Evolutionary conservation across 2,888 invertebrate species (phyloP).

Genomic region (Hoplodrina ambigua): DNA sequence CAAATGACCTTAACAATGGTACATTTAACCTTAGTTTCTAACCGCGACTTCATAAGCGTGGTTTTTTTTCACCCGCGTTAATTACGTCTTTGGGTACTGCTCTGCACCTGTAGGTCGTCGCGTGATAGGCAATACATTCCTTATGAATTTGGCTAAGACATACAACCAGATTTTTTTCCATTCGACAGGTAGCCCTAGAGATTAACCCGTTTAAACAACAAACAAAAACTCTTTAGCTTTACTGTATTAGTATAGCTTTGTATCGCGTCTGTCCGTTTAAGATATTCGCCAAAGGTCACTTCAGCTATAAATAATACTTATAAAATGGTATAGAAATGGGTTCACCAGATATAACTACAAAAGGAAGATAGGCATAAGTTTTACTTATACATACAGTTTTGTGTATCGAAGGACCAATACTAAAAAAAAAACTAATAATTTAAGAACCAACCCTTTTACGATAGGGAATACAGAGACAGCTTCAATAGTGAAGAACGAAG

Average conservation of each 20-base stretch:
- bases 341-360: slow-evolving; percentile 21
- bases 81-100: too few relatives aligned
- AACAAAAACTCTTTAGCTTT: too few relatives aligned
- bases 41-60: too few relatives aligned
- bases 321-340: slow-evolving; percentile 20
- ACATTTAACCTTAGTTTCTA: slow-evolving; percentile 45
- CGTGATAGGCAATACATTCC: too few relatives aligned
- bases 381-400: slow-evolving; percentile 14
- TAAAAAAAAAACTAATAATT: background rate
- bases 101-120: too few relatives aligned
- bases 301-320: slow-evolving; percentile 56
- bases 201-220: too few relatives aligned
- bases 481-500: too few relatives aligned
- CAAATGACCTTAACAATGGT: slow-evolving; percentile 63
- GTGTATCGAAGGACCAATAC: background rate
- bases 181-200: too few relatives aligned
- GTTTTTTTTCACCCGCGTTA: too few relatives aligned
- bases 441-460: background rate
- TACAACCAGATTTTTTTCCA: too few relatives aligned
- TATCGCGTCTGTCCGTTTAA: slow-evolving; percentile 65
- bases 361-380: slow-evolving; percentile 16
- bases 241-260: slow-evolving; percentile 33
- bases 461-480: too few relatives aligned
- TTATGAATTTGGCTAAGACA: too few relatives aligned
- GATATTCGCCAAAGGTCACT: slow-evolving; percentile 61